Conservation (phyloP, 2,113 vertebrate genomes). For the Mystacornis crossleyi region DNA sequence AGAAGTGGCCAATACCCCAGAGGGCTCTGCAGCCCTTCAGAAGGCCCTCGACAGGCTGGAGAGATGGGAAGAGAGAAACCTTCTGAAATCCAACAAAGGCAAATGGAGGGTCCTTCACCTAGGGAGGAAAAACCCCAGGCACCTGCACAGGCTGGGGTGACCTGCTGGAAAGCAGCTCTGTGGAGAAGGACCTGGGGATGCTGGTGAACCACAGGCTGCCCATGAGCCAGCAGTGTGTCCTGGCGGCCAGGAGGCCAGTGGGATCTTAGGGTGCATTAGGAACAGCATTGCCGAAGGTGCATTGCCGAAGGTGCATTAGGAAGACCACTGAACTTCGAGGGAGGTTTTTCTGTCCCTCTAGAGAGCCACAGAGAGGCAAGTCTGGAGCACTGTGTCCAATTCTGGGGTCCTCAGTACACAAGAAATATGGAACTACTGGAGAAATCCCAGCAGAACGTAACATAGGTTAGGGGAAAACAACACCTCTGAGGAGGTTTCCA, state of each 20-base stretch:
- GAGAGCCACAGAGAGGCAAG: background rate
- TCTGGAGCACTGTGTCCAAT: background rate
- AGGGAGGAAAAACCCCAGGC: background rate
- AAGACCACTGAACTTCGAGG: rapidly evolving
- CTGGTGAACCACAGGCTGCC: background rate
- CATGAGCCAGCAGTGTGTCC: background rate
- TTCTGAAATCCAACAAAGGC: background rate
- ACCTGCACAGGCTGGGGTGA: background rate
- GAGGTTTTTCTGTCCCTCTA: background rate
- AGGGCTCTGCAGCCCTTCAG: background rate
- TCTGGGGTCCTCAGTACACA: background rate
- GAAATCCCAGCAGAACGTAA: background rate
- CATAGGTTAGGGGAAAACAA: background rate
- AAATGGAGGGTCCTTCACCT: background rate
- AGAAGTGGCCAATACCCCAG: background rate
- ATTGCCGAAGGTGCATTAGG: background rate
- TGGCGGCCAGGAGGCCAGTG: rapidly evolving
- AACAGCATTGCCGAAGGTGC: background rate
- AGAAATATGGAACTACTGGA: background rate
- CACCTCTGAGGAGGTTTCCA: no score
- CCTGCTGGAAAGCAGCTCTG: background rate
- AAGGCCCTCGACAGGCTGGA: background rate
- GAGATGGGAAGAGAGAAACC: background rate
- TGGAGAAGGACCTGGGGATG: rapidly evolving
- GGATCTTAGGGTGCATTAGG: background rate